These are phyloP conservation scores for Teleopsis dalmanni DNA, from an alignment of 1,140 invertebrate species.

Conservation along the genomic window DNA sequence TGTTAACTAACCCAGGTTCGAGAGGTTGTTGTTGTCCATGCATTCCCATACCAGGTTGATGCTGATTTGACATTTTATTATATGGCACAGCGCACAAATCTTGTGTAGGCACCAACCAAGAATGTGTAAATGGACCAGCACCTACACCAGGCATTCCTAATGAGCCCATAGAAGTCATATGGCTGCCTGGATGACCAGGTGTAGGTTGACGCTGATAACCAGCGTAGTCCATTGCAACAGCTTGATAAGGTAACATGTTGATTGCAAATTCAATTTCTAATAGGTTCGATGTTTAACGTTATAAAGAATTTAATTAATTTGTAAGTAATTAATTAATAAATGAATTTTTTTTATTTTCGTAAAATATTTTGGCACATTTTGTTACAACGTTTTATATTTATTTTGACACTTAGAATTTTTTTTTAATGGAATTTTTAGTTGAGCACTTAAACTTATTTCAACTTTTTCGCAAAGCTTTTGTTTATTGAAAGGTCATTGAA, in stretches of 20 bases:
- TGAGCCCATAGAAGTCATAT: constrained; percentile 49
- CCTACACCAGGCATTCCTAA: constrained; percentile 50
- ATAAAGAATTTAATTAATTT: no score
- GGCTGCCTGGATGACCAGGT: constrained; percentile 50
- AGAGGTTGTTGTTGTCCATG: constrained; percentile 63
- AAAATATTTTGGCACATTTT: neutral
- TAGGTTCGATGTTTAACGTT: no score
- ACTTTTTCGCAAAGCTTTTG: no score
- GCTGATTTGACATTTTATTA: constrained; percentile 58
- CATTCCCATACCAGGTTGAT: constrained; percentile 28
- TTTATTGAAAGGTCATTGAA: no score
- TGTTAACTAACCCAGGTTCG: constrained; percentile 78
- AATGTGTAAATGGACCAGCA: constrained; percentile 72
- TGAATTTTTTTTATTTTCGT: neutral
- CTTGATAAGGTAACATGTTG: constrained; percentile 78
- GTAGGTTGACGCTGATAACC: constrained; percentile 67
- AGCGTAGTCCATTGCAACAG: constrained; percentile 82
- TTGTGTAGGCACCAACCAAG: constrained; percentile 83
- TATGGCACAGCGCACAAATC: constrained; percentile 76
- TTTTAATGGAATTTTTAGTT: no score
- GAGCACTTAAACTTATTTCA: no score
- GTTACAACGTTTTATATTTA: no score
- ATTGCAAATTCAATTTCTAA: no score
- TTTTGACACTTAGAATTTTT: no score
- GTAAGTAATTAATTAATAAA: no score